Percentiles rank a stretch among this genome's conserved stretches.
Evolutionary conservation across 1,140 invertebrate species (phyloP).

Genomic region (Dryas iulia): DNA sequence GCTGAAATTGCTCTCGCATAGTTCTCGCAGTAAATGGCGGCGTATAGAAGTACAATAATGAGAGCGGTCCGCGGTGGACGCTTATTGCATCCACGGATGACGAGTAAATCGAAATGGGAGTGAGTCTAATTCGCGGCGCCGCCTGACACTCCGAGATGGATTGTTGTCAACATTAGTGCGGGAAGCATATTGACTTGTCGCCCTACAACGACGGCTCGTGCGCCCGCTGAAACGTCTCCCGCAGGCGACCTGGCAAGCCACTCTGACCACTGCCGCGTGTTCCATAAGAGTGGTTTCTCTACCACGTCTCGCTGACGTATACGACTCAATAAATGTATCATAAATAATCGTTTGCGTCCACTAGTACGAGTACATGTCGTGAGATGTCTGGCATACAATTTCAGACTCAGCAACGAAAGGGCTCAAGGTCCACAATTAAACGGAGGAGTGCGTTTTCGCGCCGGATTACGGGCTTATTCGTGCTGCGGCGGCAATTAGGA

Average conservation of each 20-base stretch:
- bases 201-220: conserved; percentile 38
- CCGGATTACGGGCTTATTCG: conserved; percentile 74
- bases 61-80: conserved; percentile 42
- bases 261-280: conserved; percentile 32
- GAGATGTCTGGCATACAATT: conserved; percentile 63
- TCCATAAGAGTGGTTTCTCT: conserved; percentile 55
- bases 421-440: conserved; percentile 67
- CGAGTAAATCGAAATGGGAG: conserved; percentile 75
- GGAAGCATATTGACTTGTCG: conserved; percentile 71
- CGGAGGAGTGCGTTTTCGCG: conserved; percentile 49
- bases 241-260: conserved; percentile 8
- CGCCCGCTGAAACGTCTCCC: conserved; percentile 18
- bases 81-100: conserved; percentile 53
- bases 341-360: conserved; percentile 57
- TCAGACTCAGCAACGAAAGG: conserved; percentile 63
- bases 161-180: conserved; percentile 77
- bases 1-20: conserved; percentile 60
- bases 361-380: conserved; percentile 60
- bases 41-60: conserved; percentile 48
- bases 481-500: conserved; percentile 77
- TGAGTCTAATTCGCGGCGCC: conserved; percentile 73
- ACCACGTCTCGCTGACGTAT: conserved; percentile 34
- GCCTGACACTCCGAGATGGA: conserved; percentile 73
- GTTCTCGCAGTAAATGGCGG: conserved; percentile 47
- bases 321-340: conserved; percentile 49